Conservation (phyloP, 1,140 invertebrate species). For the Lysiphlebus fabarum region DNA sequence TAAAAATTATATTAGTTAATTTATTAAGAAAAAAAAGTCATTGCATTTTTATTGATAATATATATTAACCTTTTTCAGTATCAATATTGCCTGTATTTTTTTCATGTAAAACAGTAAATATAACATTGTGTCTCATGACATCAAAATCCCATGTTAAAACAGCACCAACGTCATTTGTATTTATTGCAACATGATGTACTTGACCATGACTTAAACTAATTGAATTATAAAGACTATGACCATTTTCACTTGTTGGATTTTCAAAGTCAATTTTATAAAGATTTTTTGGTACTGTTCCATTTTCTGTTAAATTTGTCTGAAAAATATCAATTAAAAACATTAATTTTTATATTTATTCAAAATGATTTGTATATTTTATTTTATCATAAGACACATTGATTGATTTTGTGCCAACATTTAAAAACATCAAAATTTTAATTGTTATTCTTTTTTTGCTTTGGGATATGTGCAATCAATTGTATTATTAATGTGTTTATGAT, state of each 20-base stretch:
- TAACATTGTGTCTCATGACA: slow-evolving; percentile 84
- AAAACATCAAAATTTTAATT: too few species aligned
- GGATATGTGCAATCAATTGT: too few species aligned
- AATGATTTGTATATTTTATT: background rate
- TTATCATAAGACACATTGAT: too few species aligned
- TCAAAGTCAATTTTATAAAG: slow-evolving; percentile 78
- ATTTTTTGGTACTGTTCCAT: slow-evolving; percentile 84
- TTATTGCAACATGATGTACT: slow-evolving; percentile 81
- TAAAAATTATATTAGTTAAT: too few species aligned
- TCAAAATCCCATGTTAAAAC: slow-evolving; percentile 98
- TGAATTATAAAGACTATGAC: slow-evolving; percentile 58
- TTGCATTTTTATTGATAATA: too few species aligned
- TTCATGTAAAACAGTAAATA: slow-evolving; percentile 74
- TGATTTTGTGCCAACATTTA: too few species aligned
- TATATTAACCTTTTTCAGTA: too few species aligned
- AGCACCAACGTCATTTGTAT: slow-evolving; percentile 78
- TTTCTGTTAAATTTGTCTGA: slow-evolving; percentile 80
- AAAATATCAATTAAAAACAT: slow-evolving; percentile 21
- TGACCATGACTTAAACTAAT: slow-evolving; percentile 59
- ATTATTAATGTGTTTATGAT: too few species aligned
- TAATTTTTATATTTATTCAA: background rate
- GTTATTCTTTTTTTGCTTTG: too few species aligned
- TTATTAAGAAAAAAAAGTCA: too few species aligned
- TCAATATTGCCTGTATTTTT: background rate
- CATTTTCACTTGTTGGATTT: slow-evolving; percentile 57